phyloP scores from a whole-genome alignment of 2,797 vertebrate genomes.

The Microctenopoma steveboyesi region DNA sequence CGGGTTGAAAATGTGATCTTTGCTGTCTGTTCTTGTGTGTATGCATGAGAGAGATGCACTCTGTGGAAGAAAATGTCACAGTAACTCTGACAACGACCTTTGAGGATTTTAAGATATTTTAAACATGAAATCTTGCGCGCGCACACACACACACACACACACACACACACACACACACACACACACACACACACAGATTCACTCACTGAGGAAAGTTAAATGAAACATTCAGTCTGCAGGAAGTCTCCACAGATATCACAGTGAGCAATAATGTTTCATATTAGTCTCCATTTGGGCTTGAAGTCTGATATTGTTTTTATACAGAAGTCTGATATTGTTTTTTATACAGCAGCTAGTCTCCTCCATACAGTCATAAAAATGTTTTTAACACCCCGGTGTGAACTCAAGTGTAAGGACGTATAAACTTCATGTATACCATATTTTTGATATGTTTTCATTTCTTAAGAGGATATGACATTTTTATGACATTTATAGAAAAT shows the following conservation, averaged over 20 bases:
- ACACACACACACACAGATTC: background rate
- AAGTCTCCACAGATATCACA: constrained; percentile 31
- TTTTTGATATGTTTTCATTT: too few relatives aligned
- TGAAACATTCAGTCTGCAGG: constrained; percentile 41
- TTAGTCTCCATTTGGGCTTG: constrained; percentile 29
- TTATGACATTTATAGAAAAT: background rate
- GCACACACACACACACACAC: constrained; percentile 2
- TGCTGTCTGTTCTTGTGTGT: constrained; percentile 33
- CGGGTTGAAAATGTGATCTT: constrained; percentile 43
- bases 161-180: too few relatives aligned
- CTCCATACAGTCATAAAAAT: background rate
- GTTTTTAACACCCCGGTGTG: background rate
- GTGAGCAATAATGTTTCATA: constrained; percentile 16
- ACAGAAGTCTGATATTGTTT: constrained; percentile 21
- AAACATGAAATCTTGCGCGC: constrained; percentile 56
- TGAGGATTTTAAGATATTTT: constrained; percentile 56
- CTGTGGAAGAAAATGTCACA: constrained; percentile 63
- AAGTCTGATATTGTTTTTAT: constrained; percentile 19
- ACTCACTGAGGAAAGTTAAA: constrained; percentile 43
- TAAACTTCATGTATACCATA: background rate
- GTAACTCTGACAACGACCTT: constrained; percentile 61
- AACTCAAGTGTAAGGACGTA: background rate
- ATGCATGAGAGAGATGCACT: constrained; percentile 35
- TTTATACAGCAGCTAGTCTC: background rate
- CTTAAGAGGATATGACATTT: background rate